Conservation (phyloP, 2,113 vertebrate genomes). For the Sylvilagus bachmani region DNA sequence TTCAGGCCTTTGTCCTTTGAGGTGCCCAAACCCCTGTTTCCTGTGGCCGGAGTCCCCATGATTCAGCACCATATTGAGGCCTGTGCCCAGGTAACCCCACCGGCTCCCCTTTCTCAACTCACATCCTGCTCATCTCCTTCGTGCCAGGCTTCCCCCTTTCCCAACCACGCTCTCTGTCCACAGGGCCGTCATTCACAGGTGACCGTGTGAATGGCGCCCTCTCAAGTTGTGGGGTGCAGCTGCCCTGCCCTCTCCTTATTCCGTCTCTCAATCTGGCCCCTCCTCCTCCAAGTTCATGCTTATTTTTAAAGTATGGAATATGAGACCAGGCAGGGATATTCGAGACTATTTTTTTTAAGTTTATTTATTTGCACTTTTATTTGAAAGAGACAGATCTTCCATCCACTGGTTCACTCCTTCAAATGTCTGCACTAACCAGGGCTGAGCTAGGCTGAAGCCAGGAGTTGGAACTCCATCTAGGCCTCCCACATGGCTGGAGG, state of each 20-base stretch:
- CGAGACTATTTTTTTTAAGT: background rate
- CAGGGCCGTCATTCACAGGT: background rate
- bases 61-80: conserved; percentile 98
- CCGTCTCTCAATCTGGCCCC: conserved; percentile 28
- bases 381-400: too few relatives aligned
- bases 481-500: too few relatives aligned
- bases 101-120: background rate
- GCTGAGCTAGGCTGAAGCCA: too few relatives aligned
- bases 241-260: background rate
- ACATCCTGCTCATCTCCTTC: background rate
- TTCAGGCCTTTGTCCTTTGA: conserved; percentile 98
- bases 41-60: conserved; percentile 98
- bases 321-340: conserved; percentile 36
- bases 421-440: too few relatives aligned
- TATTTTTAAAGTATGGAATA: conserved; percentile 31
- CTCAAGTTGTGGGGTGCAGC: background rate
- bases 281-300: conserved; percentile 49
- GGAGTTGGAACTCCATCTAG: too few relatives aligned
- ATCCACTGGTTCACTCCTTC: too few relatives aligned
- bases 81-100: conserved; percentile 92
- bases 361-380: too few relatives aligned
- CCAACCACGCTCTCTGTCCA: background rate
- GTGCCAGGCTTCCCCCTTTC: background rate
- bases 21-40: conserved; percentile 98
- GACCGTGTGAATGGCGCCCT: background rate